Evolutionary conservation across 2,113 vertebrate genomes (phyloP).

Genomic region (Bujurquina vittata): DNA sequence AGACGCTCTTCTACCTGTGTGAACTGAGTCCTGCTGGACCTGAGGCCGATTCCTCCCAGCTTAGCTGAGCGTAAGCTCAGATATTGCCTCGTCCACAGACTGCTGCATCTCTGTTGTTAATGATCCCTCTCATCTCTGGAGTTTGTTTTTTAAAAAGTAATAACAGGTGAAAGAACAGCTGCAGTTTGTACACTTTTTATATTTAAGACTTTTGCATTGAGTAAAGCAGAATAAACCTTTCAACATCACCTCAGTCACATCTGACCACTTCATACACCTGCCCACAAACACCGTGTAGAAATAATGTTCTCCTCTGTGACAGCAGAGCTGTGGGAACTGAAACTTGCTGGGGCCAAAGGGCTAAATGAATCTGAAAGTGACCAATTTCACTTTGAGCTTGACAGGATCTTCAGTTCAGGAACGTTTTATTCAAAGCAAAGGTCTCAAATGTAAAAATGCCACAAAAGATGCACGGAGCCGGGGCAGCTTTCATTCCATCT

Average conservation of each 20-base stretch:
- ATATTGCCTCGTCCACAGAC: not conserved
- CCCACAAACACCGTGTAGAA: not conserved
- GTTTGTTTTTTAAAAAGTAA: not conserved
- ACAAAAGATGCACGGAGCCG: not conserved
- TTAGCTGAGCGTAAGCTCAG: slow-evolving; percentile 77
- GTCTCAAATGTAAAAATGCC: not conserved
- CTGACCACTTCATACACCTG: not conserved
- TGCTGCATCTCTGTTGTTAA: not conserved
- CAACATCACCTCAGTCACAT: not conserved
- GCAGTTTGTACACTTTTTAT: not conserved
- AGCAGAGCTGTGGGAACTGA: not conserved
- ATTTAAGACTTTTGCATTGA: not conserved
- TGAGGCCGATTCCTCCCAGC: slow-evolving; percentile 78
- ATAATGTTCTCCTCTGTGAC: no score
- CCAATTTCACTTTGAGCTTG: not conserved
- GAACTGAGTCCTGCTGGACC: slow-evolving; percentile 84
- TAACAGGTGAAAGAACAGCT: not conserved
- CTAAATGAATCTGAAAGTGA: not conserved
- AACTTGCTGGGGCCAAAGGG: not conserved
- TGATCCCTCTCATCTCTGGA: not conserved
- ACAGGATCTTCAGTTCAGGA: not conserved
- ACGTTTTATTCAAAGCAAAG: not conserved
- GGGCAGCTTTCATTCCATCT: not conserved
- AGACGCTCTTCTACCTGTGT: slow-evolving; percentile 93
- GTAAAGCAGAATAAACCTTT: no score